phyloP scores from a whole-genome alignment of 1,140 invertebrate genomes.

The Platyscapa corneri region DNA sequence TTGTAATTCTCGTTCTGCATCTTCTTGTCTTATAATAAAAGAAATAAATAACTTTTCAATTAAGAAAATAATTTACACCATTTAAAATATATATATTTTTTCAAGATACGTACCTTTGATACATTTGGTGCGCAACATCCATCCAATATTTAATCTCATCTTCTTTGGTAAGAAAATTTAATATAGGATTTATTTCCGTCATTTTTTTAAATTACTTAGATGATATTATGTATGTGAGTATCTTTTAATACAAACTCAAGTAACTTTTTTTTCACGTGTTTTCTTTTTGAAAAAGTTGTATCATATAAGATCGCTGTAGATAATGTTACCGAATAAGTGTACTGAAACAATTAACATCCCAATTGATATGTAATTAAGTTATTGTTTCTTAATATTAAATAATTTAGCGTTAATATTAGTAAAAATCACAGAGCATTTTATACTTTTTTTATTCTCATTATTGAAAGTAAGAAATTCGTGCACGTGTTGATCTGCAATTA shows the following conservation, averaged over 20 bases:
- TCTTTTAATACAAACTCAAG: not conserved
- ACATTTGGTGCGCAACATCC: constrained; percentile 75
- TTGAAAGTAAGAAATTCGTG: too few relatives aligned
- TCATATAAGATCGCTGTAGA: too few relatives aligned
- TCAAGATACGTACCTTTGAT: constrained; percentile 62
- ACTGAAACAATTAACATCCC: too few relatives aligned
- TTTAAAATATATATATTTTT: not conserved
- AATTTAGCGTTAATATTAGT: too few relatives aligned
- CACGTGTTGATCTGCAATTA: too few relatives aligned
- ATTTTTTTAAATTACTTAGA: not conserved
- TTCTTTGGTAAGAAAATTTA: constrained; percentile 74
- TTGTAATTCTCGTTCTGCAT: constrained; percentile 86
- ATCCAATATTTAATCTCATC: constrained; percentile 82
- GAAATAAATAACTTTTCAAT: not conserved
- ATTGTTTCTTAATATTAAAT: too few relatives aligned
- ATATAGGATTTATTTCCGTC: constrained; percentile 70
- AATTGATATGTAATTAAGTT: not conserved
- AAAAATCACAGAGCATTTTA: too few relatives aligned
- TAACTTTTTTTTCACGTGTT: too few relatives aligned
- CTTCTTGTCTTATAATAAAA: constrained; percentile 77
- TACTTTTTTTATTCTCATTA: too few relatives aligned
- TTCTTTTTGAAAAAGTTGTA: too few relatives aligned
- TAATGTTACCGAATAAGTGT: too few relatives aligned
- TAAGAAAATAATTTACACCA: not conserved
- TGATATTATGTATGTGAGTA: not conserved